These are phyloP conservation scores for Miltochrista miniata DNA, from an alignment of 2,888 invertebrate genomes.

Conservation along the genomic window DNA sequence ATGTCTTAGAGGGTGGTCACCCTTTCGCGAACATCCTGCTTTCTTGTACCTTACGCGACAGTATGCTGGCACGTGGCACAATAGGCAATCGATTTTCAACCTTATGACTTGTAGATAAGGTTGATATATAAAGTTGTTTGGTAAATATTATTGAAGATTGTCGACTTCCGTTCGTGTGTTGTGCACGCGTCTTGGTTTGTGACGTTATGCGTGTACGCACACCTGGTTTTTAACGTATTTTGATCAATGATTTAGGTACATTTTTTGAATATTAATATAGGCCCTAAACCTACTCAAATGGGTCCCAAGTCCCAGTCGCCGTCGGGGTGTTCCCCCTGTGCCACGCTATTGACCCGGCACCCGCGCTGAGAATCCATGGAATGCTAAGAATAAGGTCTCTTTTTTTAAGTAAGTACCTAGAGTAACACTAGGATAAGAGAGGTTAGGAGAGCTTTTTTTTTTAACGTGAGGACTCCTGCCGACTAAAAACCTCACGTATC, in stretches of 20 bases:
- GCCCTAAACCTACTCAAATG: too few relatives aligned
- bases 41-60: slow-evolving; percentile 38
- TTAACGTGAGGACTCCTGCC: too few relatives aligned
- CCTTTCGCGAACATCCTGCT: slow-evolving; percentile 69
- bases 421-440: too few relatives aligned
- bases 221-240: slow-evolving; percentile 47
- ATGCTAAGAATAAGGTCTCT: too few relatives aligned
- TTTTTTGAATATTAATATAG: neutral
- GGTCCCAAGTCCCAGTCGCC: too few relatives aligned
- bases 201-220: slow-evolving; percentile 40
- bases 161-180: slow-evolving; percentile 76
- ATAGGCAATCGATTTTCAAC: neutral
- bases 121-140: slow-evolving; percentile 2
- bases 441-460: too few relatives aligned
- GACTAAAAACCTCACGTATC: too few relatives aligned
- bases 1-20: slow-evolving; percentile 65
- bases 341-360: too few relatives aligned
- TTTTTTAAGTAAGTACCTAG: too few relatives aligned
- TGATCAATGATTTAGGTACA: slow-evolving; percentile 12
- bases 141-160: slow-evolving; percentile 48
- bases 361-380: too few relatives aligned
- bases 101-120: slow-evolving; percentile 12
- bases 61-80: slow-evolving; percentile 56
- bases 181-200: slow-evolving; percentile 60
- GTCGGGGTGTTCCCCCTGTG: too few relatives aligned